Evolutionary conservation across 2,797 vertebrate genomes (phyloP).

Genomic region (Sibirionetta formosa): DNA sequence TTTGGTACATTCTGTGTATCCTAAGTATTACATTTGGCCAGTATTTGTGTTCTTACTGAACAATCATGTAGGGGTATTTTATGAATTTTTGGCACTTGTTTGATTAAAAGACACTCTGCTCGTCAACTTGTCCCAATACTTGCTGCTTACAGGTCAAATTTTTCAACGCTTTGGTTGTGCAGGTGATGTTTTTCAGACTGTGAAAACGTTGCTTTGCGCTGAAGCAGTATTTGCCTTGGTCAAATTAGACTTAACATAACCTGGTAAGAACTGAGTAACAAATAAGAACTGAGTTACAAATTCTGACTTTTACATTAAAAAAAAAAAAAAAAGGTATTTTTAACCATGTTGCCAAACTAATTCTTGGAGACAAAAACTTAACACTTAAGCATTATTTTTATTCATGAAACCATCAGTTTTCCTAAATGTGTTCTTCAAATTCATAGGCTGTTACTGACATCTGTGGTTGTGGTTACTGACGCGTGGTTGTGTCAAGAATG

Average conservation of each 20-base stretch:
- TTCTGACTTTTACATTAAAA: neutral
- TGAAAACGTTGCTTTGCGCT: constrained; percentile 19
- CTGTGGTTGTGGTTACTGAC: neutral
- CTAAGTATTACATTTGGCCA: neutral
- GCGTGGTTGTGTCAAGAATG: neutral
- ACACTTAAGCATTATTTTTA: neutral
- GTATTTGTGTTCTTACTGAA: neutral
- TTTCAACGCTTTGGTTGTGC: neutral
- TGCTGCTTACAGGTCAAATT: neutral
- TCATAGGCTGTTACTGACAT: neutral
- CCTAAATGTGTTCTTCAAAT: neutral
- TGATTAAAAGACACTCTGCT: neutral
- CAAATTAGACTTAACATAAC: neutral
- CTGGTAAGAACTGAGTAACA: neutral
- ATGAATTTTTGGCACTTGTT: neutral
- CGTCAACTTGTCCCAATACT: neutral
- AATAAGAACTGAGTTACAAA: neutral
- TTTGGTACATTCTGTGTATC: neutral
- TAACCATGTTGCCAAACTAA: neutral
- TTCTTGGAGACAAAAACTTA: neutral
- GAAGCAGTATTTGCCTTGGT: constrained; percentile 16
- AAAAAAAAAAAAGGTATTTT: neutral
- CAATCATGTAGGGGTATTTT: neutral
- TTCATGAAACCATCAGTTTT: neutral
- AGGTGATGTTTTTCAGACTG: constrained; percentile 8